Conservation (phyloP, 2,888 invertebrate genomes). For the Lasioglossum vierecki region DNA sequence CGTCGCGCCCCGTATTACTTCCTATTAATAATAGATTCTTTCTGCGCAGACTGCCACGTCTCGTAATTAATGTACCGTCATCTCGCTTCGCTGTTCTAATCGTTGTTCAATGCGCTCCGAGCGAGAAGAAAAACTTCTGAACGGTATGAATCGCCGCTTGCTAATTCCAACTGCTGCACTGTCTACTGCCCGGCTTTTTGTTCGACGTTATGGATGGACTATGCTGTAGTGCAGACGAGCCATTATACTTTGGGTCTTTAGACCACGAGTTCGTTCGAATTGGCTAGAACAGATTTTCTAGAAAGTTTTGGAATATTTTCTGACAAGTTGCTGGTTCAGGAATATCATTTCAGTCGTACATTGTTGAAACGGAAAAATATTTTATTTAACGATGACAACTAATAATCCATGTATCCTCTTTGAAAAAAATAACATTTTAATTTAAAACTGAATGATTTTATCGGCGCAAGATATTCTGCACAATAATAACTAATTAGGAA, state of each 20-base stretch:
- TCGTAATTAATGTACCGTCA: slow-evolving; percentile 38
- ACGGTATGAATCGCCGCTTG: slow-evolving; percentile 4
- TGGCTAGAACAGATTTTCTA: not conserved
- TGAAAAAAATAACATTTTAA: too few species aligned
- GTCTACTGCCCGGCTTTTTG: not conserved
- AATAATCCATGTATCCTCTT: not conserved
- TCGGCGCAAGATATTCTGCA: too few species aligned
- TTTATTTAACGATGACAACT: too few species aligned
- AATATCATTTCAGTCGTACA: not conserved
- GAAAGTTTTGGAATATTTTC: not conserved
- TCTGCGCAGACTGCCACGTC: not conserved
- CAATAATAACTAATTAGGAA: too few species aligned
- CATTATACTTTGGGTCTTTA: not conserved
- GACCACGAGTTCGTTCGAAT: not conserved
- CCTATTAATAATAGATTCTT: slow-evolving; percentile 47
- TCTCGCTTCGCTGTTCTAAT: slow-evolving; percentile 36
- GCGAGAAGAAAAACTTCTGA: slow-evolving; percentile 27
- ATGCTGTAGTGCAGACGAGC: not conserved
- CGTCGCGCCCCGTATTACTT: not conserved
- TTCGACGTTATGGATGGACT: not conserved
- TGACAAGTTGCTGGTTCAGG: not conserved
- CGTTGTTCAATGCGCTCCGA: slow-evolving; percentile 24
- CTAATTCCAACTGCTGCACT: not conserved
- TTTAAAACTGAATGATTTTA: not conserved
- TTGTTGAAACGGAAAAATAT: too few species aligned